Conservation (phyloP, 2,888 invertebrate species). For the Platerodrilus igneus region DNA sequence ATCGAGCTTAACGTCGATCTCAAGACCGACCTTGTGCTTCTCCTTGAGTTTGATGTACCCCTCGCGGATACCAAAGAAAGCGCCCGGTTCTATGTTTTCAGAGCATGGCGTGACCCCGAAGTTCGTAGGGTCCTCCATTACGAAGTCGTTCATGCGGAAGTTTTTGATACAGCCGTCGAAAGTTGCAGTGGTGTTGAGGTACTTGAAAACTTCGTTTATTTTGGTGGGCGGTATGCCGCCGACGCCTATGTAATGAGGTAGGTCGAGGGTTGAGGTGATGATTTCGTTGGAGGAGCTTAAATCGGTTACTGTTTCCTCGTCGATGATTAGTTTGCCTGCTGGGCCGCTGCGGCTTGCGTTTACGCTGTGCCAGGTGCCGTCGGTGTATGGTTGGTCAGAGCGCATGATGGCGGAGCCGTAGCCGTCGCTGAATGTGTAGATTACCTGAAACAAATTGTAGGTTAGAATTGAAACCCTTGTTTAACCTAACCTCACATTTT, state of each 20-base stretch:
- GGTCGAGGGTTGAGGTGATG: slow-evolving; percentile 54
- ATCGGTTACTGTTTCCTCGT: slow-evolving; percentile 48
- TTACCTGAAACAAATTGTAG: slow-evolving; percentile 54
- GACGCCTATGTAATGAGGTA: slow-evolving; percentile 78
- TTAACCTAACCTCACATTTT: no score
- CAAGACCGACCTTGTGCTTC: slow-evolving; percentile 72
- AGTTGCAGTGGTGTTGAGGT: slow-evolving; percentile 55
- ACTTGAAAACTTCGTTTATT: no score
- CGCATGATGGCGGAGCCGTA: slow-evolving; percentile 52
- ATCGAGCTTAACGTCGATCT: slow-evolving; percentile 76
- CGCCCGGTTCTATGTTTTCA: slow-evolving; percentile 71
- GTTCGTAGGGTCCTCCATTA: slow-evolving; percentile 57
- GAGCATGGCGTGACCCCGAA: slow-evolving; percentile 74
- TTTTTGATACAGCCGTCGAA: slow-evolving; percentile 83
- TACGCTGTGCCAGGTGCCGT: slow-evolving; percentile 76
- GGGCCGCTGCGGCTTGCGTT: slow-evolving; percentile 60
- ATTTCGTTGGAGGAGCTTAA: slow-evolving; percentile 38
- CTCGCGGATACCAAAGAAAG: slow-evolving; percentile 76
- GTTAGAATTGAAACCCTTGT: no score
- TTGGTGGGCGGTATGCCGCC: slow-evolving; percentile 67
- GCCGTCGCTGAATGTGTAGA: slow-evolving; percentile 70
- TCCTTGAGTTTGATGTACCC: slow-evolving; percentile 70
- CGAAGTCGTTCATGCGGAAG: slow-evolving; percentile 64
- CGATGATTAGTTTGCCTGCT: slow-evolving; percentile 64
- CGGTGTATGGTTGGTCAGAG: slow-evolving; percentile 59